Base-by-base conservation (phyloP, 2,797 vertebrate genomes). In the Xiphophorus birchmanni region DNA sequence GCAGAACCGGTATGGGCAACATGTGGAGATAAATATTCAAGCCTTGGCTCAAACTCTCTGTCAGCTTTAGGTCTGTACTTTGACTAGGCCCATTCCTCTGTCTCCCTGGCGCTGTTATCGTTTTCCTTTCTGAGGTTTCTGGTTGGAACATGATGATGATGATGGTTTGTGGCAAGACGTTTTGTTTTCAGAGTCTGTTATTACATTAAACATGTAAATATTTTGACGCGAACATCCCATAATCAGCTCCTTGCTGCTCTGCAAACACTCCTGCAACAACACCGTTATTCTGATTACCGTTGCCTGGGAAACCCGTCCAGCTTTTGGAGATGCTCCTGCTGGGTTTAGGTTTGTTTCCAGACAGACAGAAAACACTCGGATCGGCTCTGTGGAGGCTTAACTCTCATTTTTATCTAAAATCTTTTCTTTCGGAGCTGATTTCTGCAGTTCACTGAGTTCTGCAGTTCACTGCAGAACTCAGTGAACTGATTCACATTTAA, bases 291-390 rank as follows among this genome's bases (percentile, higher is more conserved):
- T n/a, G 44, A 32, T n/a, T 12, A 10, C n/a, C 5, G 0, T 23
- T 40, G 18, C 18, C 13, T 40, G 32, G 26, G 45, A 80, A 60
- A 26, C 77, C 0, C 17, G 3, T 42, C 17, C 13, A 0, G 47
- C 44, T 26, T 40, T 26, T 11, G 69, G 37, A 63, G 23, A 15
- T 15, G 12, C 8, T 45, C 32, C 6, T 50, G 8, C 13, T 2
- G 50, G 52, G 10, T 26, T 58, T 4, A 47, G 56, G 40, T 42
- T 42, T 23, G 47, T 54, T 42, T 52, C 18, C 9, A 69, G 35
- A 73, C 4, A 35, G 26, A 7, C 18, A 37, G 37, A 15, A 37
- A 29, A 0, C 40, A 37, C 29, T 76, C 21, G 21, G n/a, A 5
- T 80, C 73, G 2, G 47, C 45, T 40, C 26, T 8, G 40, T 69